A percentile compares a stretch with the other conserved stretches of the same genome.
phyloP scores from a whole-genome alignment of 2,888 invertebrate genomes.

The Aspidiotus rigidus region DNA sequence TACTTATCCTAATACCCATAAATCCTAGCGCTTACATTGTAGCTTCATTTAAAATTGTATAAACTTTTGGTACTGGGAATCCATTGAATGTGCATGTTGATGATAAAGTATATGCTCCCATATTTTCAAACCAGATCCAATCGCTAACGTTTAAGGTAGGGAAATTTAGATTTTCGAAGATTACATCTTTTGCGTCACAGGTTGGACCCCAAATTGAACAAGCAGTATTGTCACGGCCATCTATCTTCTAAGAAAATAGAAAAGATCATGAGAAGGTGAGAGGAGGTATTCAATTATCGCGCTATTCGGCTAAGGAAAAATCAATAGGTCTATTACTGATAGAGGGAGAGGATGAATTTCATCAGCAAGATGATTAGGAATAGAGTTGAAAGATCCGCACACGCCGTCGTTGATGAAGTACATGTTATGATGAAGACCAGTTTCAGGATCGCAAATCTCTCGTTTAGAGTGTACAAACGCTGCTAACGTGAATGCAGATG shows the following conservation, averaged over 20 bases:
- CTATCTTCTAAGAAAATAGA: no score
- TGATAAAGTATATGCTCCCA: conserved; percentile 97
- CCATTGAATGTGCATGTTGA: conserved; percentile 93
- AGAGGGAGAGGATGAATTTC: conserved; percentile 61
- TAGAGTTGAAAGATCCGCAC: conserved; percentile 96
- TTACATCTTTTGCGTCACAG: conserved; percentile 88
- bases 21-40: conserved; percentile 51
- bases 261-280: no score
- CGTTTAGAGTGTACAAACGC: conserved; percentile 78
- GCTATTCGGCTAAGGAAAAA: no score
- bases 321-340: conserved; percentile 44
- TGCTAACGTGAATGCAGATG: conserved; percentile 86
- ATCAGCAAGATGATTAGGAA: conserved; percentile 83
- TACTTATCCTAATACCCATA: background rate
- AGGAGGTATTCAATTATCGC: no score
- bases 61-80: conserved; percentile 69
- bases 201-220: conserved; percentile 92
- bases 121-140: conserved; percentile 84
- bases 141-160: conserved; percentile 71
- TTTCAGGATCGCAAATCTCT: conserved; percentile 44
- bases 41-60: conserved; percentile 52
- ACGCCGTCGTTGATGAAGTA: conserved; percentile 99
- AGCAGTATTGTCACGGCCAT: conserved; percentile 37
- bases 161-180: conserved; percentile 55
- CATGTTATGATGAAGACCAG: conserved; percentile 56